Percentiles rank a stretch among this genome's conserved stretches.
phyloP scores from a whole-genome alignment of 2,113 vertebrate genomes.

The Archilochus colubris region DNA sequence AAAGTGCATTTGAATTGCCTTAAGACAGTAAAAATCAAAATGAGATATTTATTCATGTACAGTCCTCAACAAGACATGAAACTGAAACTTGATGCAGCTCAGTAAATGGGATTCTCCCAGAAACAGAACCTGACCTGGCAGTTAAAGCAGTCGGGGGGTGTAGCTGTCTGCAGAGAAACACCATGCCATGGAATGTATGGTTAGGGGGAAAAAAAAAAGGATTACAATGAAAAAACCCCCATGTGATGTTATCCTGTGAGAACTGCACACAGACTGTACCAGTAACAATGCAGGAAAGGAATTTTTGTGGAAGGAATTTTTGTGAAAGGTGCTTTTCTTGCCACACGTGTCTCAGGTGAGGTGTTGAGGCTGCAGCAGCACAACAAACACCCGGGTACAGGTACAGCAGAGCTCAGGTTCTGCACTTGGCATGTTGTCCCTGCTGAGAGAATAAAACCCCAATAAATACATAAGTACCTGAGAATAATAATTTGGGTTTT shows the following conservation, averaged over 20 bases:
- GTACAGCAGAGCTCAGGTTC: too few relatives aligned
- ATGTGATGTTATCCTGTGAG: background rate
- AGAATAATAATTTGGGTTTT: too few relatives aligned
- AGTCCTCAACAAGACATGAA: background rate
- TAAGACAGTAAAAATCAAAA: background rate
- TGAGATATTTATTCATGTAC: background rate
- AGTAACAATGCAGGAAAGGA: background rate
- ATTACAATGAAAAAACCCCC: background rate
- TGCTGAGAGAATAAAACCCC: background rate
- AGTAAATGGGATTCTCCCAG: background rate
- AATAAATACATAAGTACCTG: too few relatives aligned
- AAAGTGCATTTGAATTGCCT: background rate
- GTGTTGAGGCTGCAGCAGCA: accelerated
- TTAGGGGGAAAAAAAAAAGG: background rate
- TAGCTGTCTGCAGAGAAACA: background rate
- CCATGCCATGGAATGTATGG: accelerated
- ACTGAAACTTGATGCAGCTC: background rate
- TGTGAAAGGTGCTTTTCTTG: background rate
- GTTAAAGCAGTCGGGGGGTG: background rate
- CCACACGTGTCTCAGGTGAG: accelerated
- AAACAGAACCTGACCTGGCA: background rate
- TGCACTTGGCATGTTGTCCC: background rate
- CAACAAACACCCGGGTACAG: accelerated
- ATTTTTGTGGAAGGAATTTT: background rate
- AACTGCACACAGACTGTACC: background rate